These are phyloP conservation scores for Melanerpes aurifrons DNA, from an alignment of 2,113 vertebrate species.

Conservation along the genomic window DNA sequence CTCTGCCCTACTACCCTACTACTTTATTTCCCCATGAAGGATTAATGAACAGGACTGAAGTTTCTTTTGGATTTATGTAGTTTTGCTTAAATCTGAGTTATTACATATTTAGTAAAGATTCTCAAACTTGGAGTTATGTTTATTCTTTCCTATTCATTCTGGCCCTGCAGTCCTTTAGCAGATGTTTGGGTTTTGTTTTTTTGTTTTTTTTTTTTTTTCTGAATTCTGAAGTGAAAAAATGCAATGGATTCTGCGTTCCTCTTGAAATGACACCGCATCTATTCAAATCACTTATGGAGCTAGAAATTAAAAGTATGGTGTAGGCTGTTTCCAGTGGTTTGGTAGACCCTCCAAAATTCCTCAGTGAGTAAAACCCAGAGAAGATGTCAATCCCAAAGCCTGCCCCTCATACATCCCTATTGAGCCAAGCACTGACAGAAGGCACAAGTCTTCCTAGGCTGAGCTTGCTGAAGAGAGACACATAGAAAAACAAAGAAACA, in stretches of 20 bases:
- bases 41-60: neutral
- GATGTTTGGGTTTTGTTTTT: neutral
- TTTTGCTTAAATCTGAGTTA: neutral
- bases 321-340: neutral
- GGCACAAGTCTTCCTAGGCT: neutral
- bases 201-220: neutral
- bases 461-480: neutral
- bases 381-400: neutral
- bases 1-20: neutral
- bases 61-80: neutral
- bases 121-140: neutral
- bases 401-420: neutral
- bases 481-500: neutral
- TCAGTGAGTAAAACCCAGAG: neutral
- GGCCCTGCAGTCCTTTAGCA: neutral
- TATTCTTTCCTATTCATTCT: neutral
- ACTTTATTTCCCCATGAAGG: fast-evolving
- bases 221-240: neutral
- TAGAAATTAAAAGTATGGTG: neutral
- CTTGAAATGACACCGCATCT: neutral
- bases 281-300: neutral
- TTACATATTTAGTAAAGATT: neutral
- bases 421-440: neutral
- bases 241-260: neutral
- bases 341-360: neutral